Evolutionary conservation across 2,113 vertebrate genomes (phyloP).

Genomic region (Dipodomys spectabilis): DNA sequence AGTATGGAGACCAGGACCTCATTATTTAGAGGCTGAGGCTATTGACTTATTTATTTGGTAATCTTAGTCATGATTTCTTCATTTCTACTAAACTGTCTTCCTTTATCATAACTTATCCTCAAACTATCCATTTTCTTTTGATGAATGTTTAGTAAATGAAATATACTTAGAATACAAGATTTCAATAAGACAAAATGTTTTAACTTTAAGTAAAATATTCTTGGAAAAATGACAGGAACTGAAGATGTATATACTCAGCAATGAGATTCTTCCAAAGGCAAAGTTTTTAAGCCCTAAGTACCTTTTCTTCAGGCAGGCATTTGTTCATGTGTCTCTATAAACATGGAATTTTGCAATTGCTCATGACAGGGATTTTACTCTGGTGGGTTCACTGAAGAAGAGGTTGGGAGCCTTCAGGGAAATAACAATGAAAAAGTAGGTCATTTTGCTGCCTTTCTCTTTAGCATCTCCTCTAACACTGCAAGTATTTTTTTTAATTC

Average conservation of each 20-base stretch:
- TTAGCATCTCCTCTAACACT: conserved; percentile 53
- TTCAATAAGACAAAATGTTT: not conserved
- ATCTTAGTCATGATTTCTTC: not conserved
- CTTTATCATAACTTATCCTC: not conserved
- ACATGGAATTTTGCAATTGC: conserved; percentile 43
- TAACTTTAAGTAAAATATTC: conserved; percentile 18
- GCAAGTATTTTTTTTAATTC: not conserved
- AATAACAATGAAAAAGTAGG: conserved; percentile 68
- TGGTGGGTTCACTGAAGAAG: conserved; percentile 52
- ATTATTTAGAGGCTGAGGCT: not conserved
- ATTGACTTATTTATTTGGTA: conserved; percentile 9
- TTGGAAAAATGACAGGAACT: not conserved
- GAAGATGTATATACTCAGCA: not conserved
- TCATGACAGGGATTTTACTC: conserved; percentile 56
- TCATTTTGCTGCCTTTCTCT: conserved; percentile 50
- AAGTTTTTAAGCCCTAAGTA: not conserved
- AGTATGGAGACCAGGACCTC: not conserved
- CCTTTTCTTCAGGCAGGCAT: conserved; percentile 28
- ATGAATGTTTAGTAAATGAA: conserved; percentile 7
- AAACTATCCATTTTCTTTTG: conserved; percentile 3
- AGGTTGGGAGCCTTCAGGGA: conserved; percentile 62
- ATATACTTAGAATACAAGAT: not conserved
- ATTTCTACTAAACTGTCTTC: not conserved
- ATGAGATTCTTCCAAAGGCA: conserved; percentile 10
- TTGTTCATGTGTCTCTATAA: conserved; percentile 54